These are phyloP conservation scores for Aspidiotus rigidus DNA, from an alignment of 2,888 invertebrate species.

Conservation along the genomic window DNA sequence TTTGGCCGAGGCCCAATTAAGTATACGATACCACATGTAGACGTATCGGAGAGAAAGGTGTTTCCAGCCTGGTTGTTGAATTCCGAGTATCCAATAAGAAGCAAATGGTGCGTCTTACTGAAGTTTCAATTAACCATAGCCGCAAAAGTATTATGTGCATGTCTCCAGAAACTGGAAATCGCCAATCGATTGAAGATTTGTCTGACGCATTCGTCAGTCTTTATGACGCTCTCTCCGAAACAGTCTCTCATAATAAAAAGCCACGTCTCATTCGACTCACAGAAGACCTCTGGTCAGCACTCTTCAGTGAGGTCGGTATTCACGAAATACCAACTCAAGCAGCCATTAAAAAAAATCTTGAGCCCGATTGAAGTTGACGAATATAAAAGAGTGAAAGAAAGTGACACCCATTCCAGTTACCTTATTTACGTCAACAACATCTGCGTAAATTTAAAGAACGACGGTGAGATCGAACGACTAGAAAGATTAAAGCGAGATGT, in stretches of 20 bases:
- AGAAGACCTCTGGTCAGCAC: neutral
- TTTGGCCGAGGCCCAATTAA: constrained; percentile 1
- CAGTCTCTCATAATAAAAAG: neutral
- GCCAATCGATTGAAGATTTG: neutral
- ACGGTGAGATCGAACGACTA: too few relatives aligned
- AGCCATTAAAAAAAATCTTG: neutral
- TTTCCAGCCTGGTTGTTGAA: neutral
- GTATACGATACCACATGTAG: too few relatives aligned
- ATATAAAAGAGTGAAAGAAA: constrained; percentile 1
- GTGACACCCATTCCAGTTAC: neutral
- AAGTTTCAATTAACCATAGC: neutral
- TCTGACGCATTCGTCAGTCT: constrained; percentile 1
- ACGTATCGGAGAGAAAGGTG: too few relatives aligned
- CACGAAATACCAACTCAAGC: neutral
- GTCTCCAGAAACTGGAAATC: neutral
- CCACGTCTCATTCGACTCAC: neutral
- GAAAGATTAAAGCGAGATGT: too few relatives aligned
- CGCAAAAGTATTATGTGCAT: constrained; percentile 1
- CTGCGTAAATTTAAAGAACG: neutral
- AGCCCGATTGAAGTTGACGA: neutral
- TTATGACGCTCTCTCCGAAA: neutral
- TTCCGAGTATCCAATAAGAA: neutral
- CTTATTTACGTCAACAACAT: neutral
- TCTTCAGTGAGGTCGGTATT: constrained; percentile 1
- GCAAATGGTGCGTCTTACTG: neutral